Conservation (phyloP, 2,797 vertebrate genomes). For the Catamblyrhynchus diadema region DNA sequence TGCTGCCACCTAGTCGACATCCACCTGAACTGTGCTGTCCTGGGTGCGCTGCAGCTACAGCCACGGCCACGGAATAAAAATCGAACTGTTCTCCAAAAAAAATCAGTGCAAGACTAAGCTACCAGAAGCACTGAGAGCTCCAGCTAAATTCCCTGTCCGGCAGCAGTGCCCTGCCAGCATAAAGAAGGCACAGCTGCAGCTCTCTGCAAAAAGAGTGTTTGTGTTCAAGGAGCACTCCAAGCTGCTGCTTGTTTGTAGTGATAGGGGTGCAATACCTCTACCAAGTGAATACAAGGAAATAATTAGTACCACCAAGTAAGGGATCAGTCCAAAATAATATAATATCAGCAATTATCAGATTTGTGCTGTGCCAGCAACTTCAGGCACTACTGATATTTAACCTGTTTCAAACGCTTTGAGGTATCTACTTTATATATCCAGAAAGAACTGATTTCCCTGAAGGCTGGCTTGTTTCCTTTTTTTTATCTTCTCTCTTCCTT, state of each 20-base stretch:
- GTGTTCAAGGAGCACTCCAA: neutral
- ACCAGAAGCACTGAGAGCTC: neutral
- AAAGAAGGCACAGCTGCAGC: neutral
- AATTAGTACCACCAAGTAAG: neutral
- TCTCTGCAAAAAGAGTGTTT: neutral
- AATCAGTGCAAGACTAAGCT: neutral
- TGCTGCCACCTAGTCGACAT: constrained; percentile 73
- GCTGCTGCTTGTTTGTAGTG: neutral
- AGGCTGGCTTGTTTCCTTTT: neutral
- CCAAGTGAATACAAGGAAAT: neutral
- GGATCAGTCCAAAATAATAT: neutral
- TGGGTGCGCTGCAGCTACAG: accelerated
- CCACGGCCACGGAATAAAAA: neutral
- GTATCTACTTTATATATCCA: neutral
- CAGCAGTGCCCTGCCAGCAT: neutral
- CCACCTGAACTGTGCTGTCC: neutral
- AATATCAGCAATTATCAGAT: neutral
- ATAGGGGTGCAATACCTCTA: neutral
- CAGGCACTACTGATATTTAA: neutral
- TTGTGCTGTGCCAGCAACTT: neutral
- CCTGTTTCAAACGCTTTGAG: neutral
- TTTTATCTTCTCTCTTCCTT: neutral
- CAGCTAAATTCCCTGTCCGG: neutral
- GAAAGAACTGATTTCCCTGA: neutral
- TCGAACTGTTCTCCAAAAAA: neutral